Conservation (phyloP, 2,888 invertebrate genomes). For the Criorhina ranunculi region DNA sequence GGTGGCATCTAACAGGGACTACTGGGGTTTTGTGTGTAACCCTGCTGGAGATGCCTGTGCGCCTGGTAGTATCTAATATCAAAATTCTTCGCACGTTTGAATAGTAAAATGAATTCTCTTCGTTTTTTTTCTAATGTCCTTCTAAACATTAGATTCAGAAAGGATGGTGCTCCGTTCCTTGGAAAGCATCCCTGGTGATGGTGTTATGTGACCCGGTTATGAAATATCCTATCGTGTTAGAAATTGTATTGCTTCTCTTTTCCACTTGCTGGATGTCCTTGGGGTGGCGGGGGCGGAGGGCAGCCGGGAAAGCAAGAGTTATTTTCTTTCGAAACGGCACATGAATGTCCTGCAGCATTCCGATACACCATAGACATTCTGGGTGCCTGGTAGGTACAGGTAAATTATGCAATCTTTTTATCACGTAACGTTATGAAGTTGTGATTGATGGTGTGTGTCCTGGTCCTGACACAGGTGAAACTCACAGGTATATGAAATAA, state of each 20-base stretch:
- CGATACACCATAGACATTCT: slow-evolving; percentile 78
- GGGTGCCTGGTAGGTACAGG: slow-evolving; percentile 82
- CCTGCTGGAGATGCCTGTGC: slow-evolving; percentile 75
- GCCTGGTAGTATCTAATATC: slow-evolving; percentile 83
- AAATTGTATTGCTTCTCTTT: slow-evolving; percentile 51
- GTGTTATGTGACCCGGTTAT: slow-evolving; percentile 65
- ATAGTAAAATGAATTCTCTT: slow-evolving; percentile 79
- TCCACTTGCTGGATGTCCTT: not conserved
- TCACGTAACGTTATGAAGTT: slow-evolving; percentile 55
- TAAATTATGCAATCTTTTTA: slow-evolving; percentile 84
- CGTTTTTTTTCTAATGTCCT: slow-evolving; percentile 53
- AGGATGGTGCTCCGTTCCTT: not conserved
- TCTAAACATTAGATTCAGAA: slow-evolving; percentile 57
- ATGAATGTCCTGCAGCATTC: slow-evolving; percentile 40
- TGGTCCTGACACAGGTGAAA: slow-evolving; percentile 5
- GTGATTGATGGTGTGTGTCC: slow-evolving; percentile 52
- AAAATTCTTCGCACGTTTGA: slow-evolving; percentile 82
- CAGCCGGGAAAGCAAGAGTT: not conserved
- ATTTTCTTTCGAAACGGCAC: not conserved
- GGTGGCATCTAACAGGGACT: slow-evolving; percentile 14
- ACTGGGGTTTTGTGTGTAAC: slow-evolving; percentile 4
- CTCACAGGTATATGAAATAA: slow-evolving; percentile 6
- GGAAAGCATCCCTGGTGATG: not conserved
- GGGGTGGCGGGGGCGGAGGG: not conserved
- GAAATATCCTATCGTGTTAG: slow-evolving; percentile 67